Base-by-base conservation (phyloP, 2,797 vertebrate genomes). In the Aeoliscus strigatus region DNA sequence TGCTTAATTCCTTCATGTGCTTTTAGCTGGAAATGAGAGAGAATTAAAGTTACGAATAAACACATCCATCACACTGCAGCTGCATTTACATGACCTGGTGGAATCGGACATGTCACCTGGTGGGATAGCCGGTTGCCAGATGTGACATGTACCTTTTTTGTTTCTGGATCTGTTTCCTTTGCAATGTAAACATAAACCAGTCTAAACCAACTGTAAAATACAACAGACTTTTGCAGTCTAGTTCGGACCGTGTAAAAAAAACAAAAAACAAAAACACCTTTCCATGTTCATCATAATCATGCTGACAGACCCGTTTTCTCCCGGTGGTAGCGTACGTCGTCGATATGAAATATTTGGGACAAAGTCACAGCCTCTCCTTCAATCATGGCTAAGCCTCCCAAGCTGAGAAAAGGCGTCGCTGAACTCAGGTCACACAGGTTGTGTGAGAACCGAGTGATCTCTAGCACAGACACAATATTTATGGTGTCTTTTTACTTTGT, bases 311-410 rank as follows among this genome's bases (percentile, higher is more conserved):
- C 26, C 51, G 12, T 54, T n/a, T 27, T 32, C 49, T 64, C 58
- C 59, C 6, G n/a, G 27, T 6, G 14, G 8, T 9, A 4, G 29
- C 7, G 27, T 56, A 39, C 52, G 42, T 40, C 36, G 14, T 39
- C 26, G 14, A 62, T 49, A 54, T 54, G 53, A 69, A 52, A 60
- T 54, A 65, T 42, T 62, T 12, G 17, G 25, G 40, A 14, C 4
- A 4, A 27, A 14, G 34, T 32, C 35, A 27, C 17, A n/a, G 39
- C 29, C 3, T 15, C 30, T 27, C 34, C 10, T 8, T 40, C 39
- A 70, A 58, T 77, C 36, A 33, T 38, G 48, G 31, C 35, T 18
- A 8, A 37, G 18, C 35, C 36, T 52, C 45, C 35, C 35, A 28
- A 29, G 27, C 35, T 14, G 47, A 39, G 46, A 28, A 14, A 24